These are phyloP conservation scores for Falco peregrinus DNA, from an alignment of 2,797 vertebrate genomes.

Conservation along the genomic window DNA sequence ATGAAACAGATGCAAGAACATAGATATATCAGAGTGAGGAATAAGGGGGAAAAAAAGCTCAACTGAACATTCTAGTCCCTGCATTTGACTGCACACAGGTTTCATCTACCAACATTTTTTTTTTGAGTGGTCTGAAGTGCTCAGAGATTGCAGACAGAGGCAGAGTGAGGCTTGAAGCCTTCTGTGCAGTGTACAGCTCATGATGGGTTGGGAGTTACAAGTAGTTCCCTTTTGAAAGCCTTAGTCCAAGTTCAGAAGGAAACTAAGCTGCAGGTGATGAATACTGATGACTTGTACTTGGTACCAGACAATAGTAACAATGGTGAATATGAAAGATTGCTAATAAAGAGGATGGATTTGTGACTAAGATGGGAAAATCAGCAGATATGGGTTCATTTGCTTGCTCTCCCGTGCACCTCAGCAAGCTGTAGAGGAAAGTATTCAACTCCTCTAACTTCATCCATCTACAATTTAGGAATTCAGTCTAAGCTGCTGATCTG, in stretches of 20 bases:
- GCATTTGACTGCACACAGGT: background rate
- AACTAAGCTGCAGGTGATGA: conserved; percentile 52
- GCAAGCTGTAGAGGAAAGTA: background rate
- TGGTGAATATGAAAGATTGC: conserved; percentile 19
- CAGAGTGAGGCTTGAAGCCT: conserved; percentile 34
- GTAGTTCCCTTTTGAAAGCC: conserved; percentile 45
- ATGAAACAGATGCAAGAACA: conserved; percentile 13
- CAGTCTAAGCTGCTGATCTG: background rate
- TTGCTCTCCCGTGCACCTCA: background rate
- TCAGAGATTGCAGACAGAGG: conserved; percentile 37
- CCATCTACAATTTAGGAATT: background rate
- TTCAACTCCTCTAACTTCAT: background rate
- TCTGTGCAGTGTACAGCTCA: background rate
- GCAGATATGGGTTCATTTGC: conserved; percentile 1
- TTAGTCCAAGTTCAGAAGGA: conserved; percentile 45
- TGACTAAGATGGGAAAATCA: conserved; percentile 33
- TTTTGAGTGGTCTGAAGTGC: conserved; percentile 44
- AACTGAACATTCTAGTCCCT: conserved; percentile 45
- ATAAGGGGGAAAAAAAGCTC: background rate
- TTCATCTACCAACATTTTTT: conserved; percentile 7
- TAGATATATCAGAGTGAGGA: conserved; percentile 35
- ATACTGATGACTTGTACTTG: conserved; percentile 48
- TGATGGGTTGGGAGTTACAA: conserved; percentile 47
- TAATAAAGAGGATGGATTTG: conserved; percentile 48
- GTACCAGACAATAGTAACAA: conserved; percentile 53